A percentile compares a stretch with the other conserved stretches of the same genome.
These are phyloP conservation scores for Siniperca knerii DNA, from an alignment of 2,113 vertebrate species.

Conservation along the genomic window DNA sequence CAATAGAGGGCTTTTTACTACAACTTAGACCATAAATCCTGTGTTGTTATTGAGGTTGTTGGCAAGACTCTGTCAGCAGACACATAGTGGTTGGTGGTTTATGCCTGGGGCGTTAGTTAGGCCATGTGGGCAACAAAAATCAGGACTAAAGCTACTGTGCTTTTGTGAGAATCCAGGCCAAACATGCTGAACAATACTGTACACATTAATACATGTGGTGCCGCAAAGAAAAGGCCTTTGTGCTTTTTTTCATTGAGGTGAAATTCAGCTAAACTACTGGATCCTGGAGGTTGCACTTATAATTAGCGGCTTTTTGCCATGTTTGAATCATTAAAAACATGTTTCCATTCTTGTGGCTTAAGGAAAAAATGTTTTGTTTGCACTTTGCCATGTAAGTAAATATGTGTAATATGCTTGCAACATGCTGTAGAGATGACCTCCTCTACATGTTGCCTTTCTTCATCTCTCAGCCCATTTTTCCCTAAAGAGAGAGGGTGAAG, in stretches of 20 bases:
- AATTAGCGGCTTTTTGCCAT: not conserved
- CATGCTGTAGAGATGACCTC: not conserved
- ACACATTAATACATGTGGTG: conserved; percentile 26
- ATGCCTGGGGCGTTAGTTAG: conserved; percentile 48
- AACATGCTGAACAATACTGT: conserved; percentile 33
- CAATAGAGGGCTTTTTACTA: conserved; percentile 56
- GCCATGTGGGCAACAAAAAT: conserved; percentile 49
- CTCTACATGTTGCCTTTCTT: conserved; percentile 2
- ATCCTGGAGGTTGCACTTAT: not conserved
- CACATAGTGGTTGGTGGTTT: conserved; percentile 53
- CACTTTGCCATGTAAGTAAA: conserved; percentile 18
- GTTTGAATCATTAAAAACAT: conserved; percentile 17
- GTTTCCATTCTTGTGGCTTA: not conserved
- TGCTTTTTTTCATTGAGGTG: conserved; percentile 34
- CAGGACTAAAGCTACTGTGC: conserved; percentile 42
- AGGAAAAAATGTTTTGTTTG: conserved; percentile 5
- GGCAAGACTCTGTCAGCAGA: conserved; percentile 63
- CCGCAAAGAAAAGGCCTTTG: conserved; percentile 53
- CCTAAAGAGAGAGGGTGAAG: conserved; percentile 7
- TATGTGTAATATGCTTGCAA: conserved; percentile 9
- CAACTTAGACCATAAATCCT: conserved; percentile 51
- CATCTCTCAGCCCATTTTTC: conserved; percentile 25
- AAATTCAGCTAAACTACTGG: conserved; percentile 8
- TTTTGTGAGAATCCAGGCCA: conserved; percentile 41
- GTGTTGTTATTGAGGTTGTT: conserved; percentile 68